Percentiles rank a stretch among this genome's conserved stretches.
Conservation (phyloP, 2,113 vertebrate genomes). For the Rhodinocichla rosea region DNA sequence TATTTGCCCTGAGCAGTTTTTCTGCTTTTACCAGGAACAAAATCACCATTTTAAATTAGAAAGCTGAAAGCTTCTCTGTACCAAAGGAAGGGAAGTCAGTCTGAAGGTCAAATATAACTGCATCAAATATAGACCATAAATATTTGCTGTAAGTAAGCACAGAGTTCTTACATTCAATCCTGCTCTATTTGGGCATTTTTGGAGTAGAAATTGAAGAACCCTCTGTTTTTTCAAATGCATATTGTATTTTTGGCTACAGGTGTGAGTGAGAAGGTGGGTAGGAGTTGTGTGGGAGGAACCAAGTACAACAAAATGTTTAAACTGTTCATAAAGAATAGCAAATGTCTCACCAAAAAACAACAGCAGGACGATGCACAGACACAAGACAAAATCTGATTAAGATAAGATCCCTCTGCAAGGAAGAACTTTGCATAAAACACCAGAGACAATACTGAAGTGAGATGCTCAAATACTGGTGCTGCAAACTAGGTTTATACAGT, state of each 20-base stretch:
- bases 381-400: background rate
- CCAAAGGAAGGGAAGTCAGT: background rate
- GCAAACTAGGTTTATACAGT: background rate
- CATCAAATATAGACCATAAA: background rate
- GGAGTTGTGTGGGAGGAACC: slow-evolving; percentile 9
- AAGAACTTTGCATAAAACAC: background rate
- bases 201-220: background rate
- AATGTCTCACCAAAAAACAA: background rate
- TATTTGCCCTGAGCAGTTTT: background rate
- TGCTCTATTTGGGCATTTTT: background rate
- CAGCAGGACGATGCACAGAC: background rate
- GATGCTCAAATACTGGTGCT: background rate
- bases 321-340: background rate
- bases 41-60: background rate
- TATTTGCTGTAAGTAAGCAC: background rate
- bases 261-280: background rate
- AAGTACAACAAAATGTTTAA: slow-evolving; percentile 9
- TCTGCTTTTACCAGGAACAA: background rate
- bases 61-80: background rate
- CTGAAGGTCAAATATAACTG: background rate
- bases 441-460: background rate
- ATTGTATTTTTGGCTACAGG: background rate
- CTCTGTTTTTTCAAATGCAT: background rate
- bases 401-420: background rate
- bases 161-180: background rate